phyloP scores from a whole-genome alignment of 2,113 vertebrate genomes.

The Lutjanus erythropterus region DNA sequence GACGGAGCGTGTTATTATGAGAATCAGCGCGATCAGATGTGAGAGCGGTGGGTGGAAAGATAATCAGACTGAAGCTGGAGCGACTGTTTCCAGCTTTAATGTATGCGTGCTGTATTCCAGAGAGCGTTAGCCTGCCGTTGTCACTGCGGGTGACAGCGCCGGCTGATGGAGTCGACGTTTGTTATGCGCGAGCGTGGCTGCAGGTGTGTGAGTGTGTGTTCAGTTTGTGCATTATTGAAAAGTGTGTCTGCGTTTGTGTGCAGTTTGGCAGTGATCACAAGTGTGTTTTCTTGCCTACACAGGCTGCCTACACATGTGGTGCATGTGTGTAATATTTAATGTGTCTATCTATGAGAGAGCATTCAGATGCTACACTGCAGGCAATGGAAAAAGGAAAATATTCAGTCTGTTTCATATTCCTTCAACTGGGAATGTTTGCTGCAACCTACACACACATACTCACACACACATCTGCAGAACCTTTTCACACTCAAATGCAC shows the following conservation, averaged over 20 bases:
- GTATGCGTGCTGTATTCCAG: conserved; percentile 13
- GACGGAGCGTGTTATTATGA: not conserved
- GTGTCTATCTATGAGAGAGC: conserved; percentile 2
- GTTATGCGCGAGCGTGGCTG: conserved; percentile 27
- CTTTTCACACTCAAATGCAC: conserved; percentile 30
- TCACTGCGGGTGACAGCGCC: conserved; percentile 35
- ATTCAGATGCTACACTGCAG: conserved; percentile 16
- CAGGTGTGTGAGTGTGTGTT: conserved; percentile 19
- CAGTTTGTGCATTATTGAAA: not conserved
- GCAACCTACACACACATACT: conserved; percentile 11
- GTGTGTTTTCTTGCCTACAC: not conserved
- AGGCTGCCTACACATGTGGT: not conserved
- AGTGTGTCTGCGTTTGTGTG: no score
- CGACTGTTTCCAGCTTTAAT: conserved; percentile 22
- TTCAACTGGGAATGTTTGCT: conserved; percentile 19
- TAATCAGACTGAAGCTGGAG: not conserved
- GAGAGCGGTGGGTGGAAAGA: conserved; percentile 6
- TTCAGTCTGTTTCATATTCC: conserved; percentile 14
- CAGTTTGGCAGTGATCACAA: not conserved
- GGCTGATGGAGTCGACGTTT: conserved; percentile 25
- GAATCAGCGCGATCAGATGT: conserved; percentile 15
- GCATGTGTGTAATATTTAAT: conserved; percentile 4
- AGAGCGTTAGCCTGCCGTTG: conserved; percentile 46
- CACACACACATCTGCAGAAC: conserved; percentile 23
- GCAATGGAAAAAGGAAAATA: conserved; percentile 7